These are phyloP conservation scores for Tachina lurida DNA, from an alignment of 2,888 invertebrate genomes.

Conservation along the genomic window DNA sequence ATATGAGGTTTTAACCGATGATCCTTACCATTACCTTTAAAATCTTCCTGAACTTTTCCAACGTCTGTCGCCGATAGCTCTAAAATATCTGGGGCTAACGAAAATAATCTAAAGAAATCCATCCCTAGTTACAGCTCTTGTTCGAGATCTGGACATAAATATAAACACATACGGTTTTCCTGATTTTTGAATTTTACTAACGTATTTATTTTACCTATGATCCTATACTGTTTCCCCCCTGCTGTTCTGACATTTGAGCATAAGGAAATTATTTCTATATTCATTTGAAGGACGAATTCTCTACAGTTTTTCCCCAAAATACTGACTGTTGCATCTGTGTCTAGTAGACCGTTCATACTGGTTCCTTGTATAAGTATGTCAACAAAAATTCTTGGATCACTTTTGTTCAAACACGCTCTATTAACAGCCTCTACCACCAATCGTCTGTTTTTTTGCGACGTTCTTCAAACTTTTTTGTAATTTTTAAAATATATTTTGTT, in stretches of 20 bases:
- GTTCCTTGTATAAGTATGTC: background rate
- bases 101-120: conserved; percentile 2
- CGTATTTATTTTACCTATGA: background rate
- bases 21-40: background rate
- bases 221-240: background rate
- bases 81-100: background rate
- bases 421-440: background rate
- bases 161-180: background rate
- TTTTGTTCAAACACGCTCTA: background rate
- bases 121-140: background rate
- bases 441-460: background rate
- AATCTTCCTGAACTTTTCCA: background rate
- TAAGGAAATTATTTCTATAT: background rate
- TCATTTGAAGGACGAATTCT: background rate
- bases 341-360: background rate
- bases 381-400: background rate
- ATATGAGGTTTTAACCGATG: background rate
- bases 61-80: background rate
- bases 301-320: background rate
- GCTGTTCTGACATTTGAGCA: background rate
- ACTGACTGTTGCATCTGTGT: background rate
- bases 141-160: conserved; percentile 10
- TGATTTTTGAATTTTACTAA: background rate
- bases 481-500: background rate
- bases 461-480: background rate